Evolutionary conservation across 2,113 vertebrate species (phyloP), one percentile per base, ranked within the genome.

Genomic region (Gobius niger): DNA sequence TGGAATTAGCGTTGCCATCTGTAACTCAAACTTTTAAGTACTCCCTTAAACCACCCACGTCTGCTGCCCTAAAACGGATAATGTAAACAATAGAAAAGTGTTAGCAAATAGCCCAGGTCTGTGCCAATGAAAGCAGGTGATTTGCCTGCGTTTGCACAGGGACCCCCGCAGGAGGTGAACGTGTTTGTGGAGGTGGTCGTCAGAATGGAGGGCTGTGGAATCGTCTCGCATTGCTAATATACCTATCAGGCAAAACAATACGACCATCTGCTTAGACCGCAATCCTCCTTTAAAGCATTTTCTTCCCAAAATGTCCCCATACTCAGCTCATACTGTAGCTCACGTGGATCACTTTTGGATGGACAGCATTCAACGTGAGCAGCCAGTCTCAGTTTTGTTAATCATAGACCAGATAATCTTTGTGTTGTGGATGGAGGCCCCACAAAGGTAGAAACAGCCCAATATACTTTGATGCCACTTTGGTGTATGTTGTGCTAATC

Each of bases 91-190:
- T 12, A 13, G 63, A 12, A 34, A 72, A 76, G 46, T 80, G 65
- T 40, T 18, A 52, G 64, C 47, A 67, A 75, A 82, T 70, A 63
- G n/a, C 54, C 18, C 59, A 46, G 13, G 70, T 63, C 64, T 56
- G 18, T 74, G 41, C 65, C 59, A 52, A 49, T 49, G 63, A 71
- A 54, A 62, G 16, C 9, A 53, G 44, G 56, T 70, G 51, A 82
- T 76, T 75, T 73, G 74, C 75, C 51, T 82, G 67, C 52, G 24
- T 82, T 82, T 83, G 68, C 18, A 47, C 53, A 7, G 52, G 44
- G 7, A 68, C 11, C 70, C 12, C 15, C 68, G 76, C 42, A 24
- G 11, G 11, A 72, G 68, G 44, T 63, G 66, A 56, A 67, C 63
- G 50, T 47, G 70, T 76, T 54, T 71, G 65, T 62, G 68, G 73